Conservation (phyloP, 1,140 invertebrate genomes). For the Augochlora pura region DNA sequence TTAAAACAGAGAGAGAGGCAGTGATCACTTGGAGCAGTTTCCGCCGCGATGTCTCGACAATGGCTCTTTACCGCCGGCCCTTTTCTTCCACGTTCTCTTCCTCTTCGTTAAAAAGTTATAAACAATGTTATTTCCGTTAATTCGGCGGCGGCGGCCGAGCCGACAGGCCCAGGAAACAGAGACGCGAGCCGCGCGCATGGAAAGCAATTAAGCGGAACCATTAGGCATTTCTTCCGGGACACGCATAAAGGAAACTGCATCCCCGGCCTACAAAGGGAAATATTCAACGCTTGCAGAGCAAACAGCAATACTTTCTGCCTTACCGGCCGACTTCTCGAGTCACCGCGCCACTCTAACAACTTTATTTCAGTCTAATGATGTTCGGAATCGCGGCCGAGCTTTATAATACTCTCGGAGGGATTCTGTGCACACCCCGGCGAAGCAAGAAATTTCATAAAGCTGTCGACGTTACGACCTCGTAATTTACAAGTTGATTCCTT, state of each 20-base stretch:
- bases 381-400: not conserved
- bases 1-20: too few species aligned
- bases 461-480: not conserved
- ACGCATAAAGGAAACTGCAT: not conserved
- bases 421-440: constrained; percentile 1
- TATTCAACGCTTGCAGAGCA: constrained; percentile 5
- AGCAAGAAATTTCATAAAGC: constrained; percentile 32
- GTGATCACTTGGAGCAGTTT: too few species aligned
- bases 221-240: not conserved
- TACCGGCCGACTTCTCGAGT: not conserved
- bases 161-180: not conserved
- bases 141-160: too few species aligned
- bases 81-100: too few species aligned
- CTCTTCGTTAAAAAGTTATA: too few species aligned
- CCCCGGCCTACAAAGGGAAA: constrained; percentile 6
- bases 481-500: constrained; percentile 30
- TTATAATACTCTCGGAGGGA: not conserved
- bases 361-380: constrained; percentile 22
- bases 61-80: too few species aligned
- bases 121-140: too few species aligned
- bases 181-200: not conserved
- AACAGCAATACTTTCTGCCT: not conserved
- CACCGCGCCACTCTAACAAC: not conserved
- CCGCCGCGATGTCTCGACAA: too few species aligned
- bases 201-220: constrained; percentile 4